Conservation (phyloP, 2,113 vertebrate genomes). For the Polyodon spathula region DNA sequence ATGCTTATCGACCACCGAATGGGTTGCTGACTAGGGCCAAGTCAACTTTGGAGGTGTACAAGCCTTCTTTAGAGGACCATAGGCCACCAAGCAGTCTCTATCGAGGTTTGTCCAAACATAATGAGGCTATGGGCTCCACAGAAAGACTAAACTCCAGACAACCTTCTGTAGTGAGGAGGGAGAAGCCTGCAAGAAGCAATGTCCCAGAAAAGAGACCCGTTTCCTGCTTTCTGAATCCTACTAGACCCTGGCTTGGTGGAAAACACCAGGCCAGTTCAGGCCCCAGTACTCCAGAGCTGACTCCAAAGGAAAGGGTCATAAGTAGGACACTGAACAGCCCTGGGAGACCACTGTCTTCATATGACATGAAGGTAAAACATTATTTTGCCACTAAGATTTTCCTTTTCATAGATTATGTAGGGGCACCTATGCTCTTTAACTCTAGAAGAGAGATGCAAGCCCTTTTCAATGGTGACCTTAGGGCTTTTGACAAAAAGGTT, state of each 20-base stretch:
- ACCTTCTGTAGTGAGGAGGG: constrained; percentile 50
- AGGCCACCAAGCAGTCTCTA: not conserved
- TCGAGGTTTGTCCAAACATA: constrained; percentile 29
- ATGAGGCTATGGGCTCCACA: constrained; percentile 49
- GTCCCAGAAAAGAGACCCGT: constrained; percentile 63
- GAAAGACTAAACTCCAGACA: constrained; percentile 33
- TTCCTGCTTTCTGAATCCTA: constrained; percentile 64
- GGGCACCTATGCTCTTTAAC: not conserved
- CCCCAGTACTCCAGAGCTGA: constrained; percentile 32
- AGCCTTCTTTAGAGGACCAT: constrained; percentile 36
- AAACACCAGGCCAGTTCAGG: constrained; percentile 54
- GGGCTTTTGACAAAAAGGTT: too few relatives aligned
- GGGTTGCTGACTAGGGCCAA: constrained; percentile 75
- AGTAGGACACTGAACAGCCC: constrained; percentile 56
- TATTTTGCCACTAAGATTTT: not conserved
- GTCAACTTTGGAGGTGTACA: constrained; percentile 68
- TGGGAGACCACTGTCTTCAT: constrained; percentile 60
- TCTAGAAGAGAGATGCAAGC: too few relatives aligned
- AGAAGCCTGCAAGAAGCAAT: constrained; percentile 50
- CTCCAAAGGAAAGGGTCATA: constrained; percentile 38
- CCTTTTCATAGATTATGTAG: not conserved
- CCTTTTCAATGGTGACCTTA: too few relatives aligned
- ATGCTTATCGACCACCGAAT: constrained; percentile 66
- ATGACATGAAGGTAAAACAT: constrained; percentile 59
- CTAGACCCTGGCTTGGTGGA: constrained; percentile 34